Percentiles rank a stretch among this genome's conserved stretches.
Evolutionary conservation across 1,140 invertebrate species (phyloP).

Genomic region (Hyles euphorbiae): DNA sequence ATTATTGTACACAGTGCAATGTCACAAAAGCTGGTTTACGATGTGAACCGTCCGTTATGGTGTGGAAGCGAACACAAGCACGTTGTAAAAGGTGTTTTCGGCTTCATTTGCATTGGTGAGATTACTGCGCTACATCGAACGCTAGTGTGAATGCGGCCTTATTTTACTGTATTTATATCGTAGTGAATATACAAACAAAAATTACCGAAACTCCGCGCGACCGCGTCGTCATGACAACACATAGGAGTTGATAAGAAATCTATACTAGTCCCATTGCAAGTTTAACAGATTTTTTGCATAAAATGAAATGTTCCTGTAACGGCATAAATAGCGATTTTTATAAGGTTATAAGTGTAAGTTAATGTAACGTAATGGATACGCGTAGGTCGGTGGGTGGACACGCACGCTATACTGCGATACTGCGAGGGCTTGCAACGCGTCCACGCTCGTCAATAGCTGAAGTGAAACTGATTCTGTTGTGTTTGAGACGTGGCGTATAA

Average conservation of each 20-base stretch:
- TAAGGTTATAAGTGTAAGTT: slow-evolving; percentile 52
- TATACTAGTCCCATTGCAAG: slow-evolving; percentile 71
- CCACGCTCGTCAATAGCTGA: slow-evolving; percentile 13
- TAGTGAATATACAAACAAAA: slow-evolving; percentile 34
- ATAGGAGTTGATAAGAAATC: slow-evolving; percentile 52
- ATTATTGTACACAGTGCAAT: neutral
- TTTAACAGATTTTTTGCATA: slow-evolving; percentile 65
- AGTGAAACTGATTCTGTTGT: slow-evolving; percentile 33
- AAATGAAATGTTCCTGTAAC: slow-evolving; percentile 69
- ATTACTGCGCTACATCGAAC: slow-evolving; percentile 53
- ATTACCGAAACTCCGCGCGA: slow-evolving; percentile 41
- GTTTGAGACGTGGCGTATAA: slow-evolving; percentile 31
- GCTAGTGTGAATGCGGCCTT: slow-evolving; percentile 67
- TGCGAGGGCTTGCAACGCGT: slow-evolving; percentile 14
- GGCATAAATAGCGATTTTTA: slow-evolving; percentile 64
- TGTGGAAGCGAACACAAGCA: slow-evolving; percentile 19
- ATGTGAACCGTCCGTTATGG: slow-evolving; percentile 5
- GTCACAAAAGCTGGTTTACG: neutral
- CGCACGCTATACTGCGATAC: neutral
- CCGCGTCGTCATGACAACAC: slow-evolving; percentile 44
- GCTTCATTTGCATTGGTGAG: slow-evolving; percentile 60
- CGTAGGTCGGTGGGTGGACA: neutral
- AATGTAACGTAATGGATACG: slow-evolving; percentile 32
- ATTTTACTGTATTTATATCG: slow-evolving; percentile 46
- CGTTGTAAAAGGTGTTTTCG: slow-evolving; percentile 54